Evolutionary conservation across 1,140 invertebrate genomes (phyloP), one percentile per base, ranked within the genome.

Genomic region (Laupala kohalensis): DNA sequence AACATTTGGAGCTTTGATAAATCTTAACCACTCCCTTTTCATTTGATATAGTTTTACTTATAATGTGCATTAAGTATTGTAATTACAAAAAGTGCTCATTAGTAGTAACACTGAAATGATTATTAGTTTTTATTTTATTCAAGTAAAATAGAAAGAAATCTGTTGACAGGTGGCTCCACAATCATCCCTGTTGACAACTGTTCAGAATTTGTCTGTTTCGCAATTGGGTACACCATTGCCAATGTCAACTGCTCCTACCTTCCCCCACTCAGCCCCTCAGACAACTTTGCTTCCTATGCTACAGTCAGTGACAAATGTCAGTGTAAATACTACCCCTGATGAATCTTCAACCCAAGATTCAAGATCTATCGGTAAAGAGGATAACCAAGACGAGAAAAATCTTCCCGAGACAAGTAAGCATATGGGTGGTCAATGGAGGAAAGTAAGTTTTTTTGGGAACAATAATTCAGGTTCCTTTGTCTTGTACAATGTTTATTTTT

Each of bases 201-300:
- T 53, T 53, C 37, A 53, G 37, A 53, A 53, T 53, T 53, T 53
- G 19, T 19, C 37, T 53, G 37, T 53, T 13, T 53, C 37, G 19
- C 37, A 53, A 53, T 19, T 53, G 1, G 37, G 9, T 19, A 53
- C 37, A 25, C 69, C 69, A 27, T 63, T 70, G 25, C 29, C 63
- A 23, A 25, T 69, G n/a, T 37, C 69, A 5, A 67, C 73, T 66
- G 62, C 72, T 69, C 68, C 69, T 63, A 27, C 71, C 65, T 72
- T 67, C 37, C 71, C 26, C 24, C 73, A 29, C n/a, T 71, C 27
- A 67, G 68, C 29, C 37, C 70, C 65, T 66, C 69, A 30, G 63
- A 71, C 26, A 29, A 63, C 62, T 25, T 64, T 53, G 67, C 73
- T 53, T 63, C 63, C n/a, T 6, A 69, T 25, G 9, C 26, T 62